Evolutionary conservation across 1,140 invertebrate genomes (phyloP), one percentile per base, ranked within the genome.

Genomic region (Lithobius niger): DNA sequence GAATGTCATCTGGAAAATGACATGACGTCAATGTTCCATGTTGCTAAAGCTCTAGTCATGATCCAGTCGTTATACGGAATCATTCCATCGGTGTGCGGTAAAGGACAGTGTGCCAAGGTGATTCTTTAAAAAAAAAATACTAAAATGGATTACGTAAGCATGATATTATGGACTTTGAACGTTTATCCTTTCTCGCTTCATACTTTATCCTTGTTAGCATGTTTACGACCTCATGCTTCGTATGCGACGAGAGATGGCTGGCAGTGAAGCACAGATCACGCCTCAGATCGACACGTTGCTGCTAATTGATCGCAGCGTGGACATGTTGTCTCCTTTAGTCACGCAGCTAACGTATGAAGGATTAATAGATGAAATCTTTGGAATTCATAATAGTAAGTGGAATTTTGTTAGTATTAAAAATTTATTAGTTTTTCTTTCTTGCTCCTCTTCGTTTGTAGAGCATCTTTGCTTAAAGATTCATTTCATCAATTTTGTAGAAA

Each of bases 261-360:
- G 68, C 3, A 65, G 65, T 59, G 66, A 67, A 47, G 54, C 63
- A 18, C 68, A 73, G 66, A 69, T 76, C 31, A 69, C 72, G 25
- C 73, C 79, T 13, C 76, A 80, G 61, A 93, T 97, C 25, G 90
- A 97, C 67, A 86, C 88, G 68, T 74, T 99, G 6, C 73, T 98
- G 19, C 66, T 97, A 16, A 69, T 97, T 1, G 93, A 97, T 74
- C 74, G 95, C 27, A 82, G 81, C 50, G 79, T 97, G 16, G 96
- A 99, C 76, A 79, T 96, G 49, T 76, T 98, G 3, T 89, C 89
- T 27, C 88, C 93, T 2, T 71, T 99, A 57, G 81, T 89, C 1
- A 96, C 90, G 0, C 96, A 99, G 65, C 76, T 97, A 18, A 98
- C 94, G 0, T 99, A 98, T 67, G 94, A 98, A 73, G 96, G 94